Evolutionary conservation across 2,888 invertebrate species (phyloP).

Genomic region (Rambutsinella grinnellia): DNA sequence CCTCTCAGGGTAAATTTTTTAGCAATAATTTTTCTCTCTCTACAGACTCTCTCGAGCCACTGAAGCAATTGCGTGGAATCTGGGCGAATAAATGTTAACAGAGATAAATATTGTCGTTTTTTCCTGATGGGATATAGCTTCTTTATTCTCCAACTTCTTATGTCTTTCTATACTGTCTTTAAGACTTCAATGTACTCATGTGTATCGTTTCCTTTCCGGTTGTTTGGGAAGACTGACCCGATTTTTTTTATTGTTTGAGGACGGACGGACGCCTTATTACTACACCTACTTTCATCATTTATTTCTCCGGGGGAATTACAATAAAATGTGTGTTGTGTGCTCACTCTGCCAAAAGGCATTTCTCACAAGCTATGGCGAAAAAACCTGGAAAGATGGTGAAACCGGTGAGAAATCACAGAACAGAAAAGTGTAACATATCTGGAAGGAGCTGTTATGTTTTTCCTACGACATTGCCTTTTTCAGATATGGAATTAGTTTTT

Average conservation of each 20-base stretch:
- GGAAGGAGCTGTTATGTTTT: neutral
- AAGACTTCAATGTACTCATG: constrained; percentile 1
- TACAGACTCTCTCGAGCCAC: neutral
- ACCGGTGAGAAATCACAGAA: neutral
- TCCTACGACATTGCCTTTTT: neutral
- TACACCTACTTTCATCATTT: neutral
- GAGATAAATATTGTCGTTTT: neutral
- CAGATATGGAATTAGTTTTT: neutral
- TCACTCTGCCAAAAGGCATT: no score
- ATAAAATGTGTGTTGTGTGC: neutral
- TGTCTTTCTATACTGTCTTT: constrained; percentile 3
- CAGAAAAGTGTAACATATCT: neutral
- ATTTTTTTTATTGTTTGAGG: neutral
- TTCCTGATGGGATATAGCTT: neutral
- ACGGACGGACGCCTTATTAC: neutral
- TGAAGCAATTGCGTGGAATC: neutral
- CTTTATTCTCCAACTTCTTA: neutral
- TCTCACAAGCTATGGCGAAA: neutral
- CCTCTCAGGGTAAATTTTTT: neutral
- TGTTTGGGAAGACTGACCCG: constrained; percentile 12
- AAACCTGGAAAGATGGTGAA: neutral
- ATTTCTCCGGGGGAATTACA: neutral
- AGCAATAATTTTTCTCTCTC: constrained; percentile 7
- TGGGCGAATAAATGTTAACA: neutral
- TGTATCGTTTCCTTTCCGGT: constrained; percentile 1